A percentile compares a stretch with the other conserved stretches of the same genome.
Evolutionary conservation across 2,113 vertebrate species (phyloP).

Genomic region (Muntiacus muntjak): DNA sequence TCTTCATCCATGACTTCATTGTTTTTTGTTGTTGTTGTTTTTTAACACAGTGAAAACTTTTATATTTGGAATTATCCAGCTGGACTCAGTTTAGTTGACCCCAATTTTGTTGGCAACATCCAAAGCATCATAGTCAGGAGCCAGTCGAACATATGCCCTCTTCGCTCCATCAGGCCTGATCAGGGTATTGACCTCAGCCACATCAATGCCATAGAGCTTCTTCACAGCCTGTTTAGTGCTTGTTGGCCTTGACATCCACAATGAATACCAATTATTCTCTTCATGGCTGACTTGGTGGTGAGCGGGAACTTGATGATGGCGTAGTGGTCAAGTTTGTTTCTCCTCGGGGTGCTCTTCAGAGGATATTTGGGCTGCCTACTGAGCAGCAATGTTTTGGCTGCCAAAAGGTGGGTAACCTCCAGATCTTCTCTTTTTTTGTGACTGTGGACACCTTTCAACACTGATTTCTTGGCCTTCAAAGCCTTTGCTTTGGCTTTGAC

Average conservation of each 20-base stretch:
- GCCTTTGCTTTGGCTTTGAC: background rate
- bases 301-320: background rate
- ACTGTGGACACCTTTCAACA: background rate
- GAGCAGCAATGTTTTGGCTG: background rate
- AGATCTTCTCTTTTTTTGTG: background rate
- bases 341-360: background rate
- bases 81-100: background rate
- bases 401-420: background rate
- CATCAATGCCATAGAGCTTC: background rate
- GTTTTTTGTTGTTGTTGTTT: background rate
- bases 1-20: background rate
- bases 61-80: background rate
- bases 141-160: background rate
- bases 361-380: background rate
- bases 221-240: background rate
- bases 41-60: background rate
- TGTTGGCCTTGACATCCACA: background rate
- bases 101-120: background rate
- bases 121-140: background rate
- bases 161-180: accelerated
- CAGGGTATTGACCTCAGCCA: background rate
- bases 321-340: background rate
- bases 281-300: background rate
- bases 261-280: background rate
- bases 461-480: background rate